phyloP scores from a whole-genome alignment of 2,797 vertebrate species.

The Gastrophryne carolinensis region DNA sequence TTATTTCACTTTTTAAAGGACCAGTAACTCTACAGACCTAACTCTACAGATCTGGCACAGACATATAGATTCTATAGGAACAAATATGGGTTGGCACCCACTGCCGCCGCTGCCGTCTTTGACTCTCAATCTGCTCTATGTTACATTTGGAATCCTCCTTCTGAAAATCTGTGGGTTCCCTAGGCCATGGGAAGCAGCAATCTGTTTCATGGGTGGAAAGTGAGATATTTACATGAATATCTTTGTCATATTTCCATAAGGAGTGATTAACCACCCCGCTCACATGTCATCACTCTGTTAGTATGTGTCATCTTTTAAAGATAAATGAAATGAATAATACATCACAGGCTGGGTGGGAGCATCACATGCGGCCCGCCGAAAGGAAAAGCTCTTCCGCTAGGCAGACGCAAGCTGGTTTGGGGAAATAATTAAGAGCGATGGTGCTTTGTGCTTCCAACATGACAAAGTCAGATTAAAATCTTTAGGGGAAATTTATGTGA shows the following conservation, averaged over 20 bases:
- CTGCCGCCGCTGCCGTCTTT: too few relatives aligned
- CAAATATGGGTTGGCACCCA: neutral
- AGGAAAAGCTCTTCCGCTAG: constrained; percentile 31
- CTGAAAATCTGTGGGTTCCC: neutral
- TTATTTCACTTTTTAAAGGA: too few relatives aligned
- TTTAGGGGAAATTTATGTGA: constrained; percentile 10
- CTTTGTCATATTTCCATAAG: constrained; percentile 8
- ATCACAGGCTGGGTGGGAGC: neutral
- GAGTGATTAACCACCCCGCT: neutral
- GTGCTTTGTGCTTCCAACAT: constrained; percentile 10
- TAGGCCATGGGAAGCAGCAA: neutral
- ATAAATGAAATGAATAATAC: constrained; percentile 43
- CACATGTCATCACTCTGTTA: constrained; percentile 17
- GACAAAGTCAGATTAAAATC: constrained; percentile 23
- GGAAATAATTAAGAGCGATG: constrained; percentile 36
- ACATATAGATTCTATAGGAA: too few relatives aligned
- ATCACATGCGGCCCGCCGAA: neutral
- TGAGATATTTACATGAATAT: constrained; percentile 21
- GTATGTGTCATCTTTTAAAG: constrained; percentile 22
- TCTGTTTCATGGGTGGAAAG: neutral
- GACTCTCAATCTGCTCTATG: neutral
- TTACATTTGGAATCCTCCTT: neutral
- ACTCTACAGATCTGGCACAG: too few relatives aligned
- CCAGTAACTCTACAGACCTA: too few relatives aligned
- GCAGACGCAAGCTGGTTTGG: constrained; percentile 16